Evolutionary conservation across 2,797 vertebrate genomes (phyloP).

Genomic region (Garrulus glandarius): DNA sequence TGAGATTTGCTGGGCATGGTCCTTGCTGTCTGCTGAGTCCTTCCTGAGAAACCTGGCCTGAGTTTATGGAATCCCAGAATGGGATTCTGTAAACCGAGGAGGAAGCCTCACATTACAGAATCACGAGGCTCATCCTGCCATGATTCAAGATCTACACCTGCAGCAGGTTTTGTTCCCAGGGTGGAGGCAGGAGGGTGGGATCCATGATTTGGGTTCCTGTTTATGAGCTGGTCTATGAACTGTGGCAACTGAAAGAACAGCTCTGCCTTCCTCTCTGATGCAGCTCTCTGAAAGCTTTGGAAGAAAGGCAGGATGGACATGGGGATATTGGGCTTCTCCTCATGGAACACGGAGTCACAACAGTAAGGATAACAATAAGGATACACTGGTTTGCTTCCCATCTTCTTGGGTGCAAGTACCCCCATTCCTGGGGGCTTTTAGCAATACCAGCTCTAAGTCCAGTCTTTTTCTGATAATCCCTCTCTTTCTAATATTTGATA

Average conservation of each 20-base stretch:
- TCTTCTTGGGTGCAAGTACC: neutral
- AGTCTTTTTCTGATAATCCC: neutral
- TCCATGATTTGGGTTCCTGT: neutral
- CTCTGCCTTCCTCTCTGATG: neutral
- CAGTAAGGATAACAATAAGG: neutral
- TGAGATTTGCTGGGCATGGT: neutral
- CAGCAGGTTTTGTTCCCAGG: neutral
- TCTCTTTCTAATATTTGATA: neutral
- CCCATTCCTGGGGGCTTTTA: neutral
- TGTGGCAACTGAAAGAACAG: neutral
- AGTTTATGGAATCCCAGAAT: neutral
- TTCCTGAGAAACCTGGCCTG: neutral
- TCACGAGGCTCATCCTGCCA: fast-evolving
- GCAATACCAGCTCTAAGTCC: neutral
- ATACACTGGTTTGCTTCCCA: neutral
- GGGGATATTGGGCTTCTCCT: neutral
- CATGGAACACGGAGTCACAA: neutral
- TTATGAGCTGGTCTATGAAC: neutral
- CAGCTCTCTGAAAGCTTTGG: neutral
- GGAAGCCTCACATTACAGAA: neutral
- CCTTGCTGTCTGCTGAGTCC: neutral
- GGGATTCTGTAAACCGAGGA: neutral
- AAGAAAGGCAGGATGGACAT: neutral
- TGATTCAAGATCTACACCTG: too few species aligned
- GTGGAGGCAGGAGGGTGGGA: neutral